Evolutionary conservation across 2,888 invertebrate species (phyloP).

Genomic region (Thymelicus lineola): DNA sequence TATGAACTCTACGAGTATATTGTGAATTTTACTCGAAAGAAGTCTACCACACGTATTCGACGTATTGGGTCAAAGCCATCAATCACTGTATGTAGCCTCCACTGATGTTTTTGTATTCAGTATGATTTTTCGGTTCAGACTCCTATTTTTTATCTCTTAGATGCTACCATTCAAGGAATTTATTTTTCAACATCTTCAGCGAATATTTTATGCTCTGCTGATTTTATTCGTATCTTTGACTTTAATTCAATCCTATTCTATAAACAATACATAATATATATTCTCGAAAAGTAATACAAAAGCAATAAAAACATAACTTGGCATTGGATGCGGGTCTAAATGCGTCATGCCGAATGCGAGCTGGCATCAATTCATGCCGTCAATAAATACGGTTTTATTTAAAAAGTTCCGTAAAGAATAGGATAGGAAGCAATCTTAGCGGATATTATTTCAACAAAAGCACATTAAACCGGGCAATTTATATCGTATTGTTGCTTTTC

Average conservation of each 20-base stretch:
- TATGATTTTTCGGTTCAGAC: no score
- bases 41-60: no score
- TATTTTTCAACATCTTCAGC: no score
- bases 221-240: background rate
- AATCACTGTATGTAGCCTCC: no score
- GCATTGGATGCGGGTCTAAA: constrained; percentile 27
- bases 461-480: constrained; percentile 53
- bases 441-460: constrained; percentile 51
- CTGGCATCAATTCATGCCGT: constrained; percentile 42
- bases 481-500: constrained; percentile 48
- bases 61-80: no score
- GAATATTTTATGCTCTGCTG: no score
- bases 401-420: constrained; percentile 44
- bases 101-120: no score
- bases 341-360: constrained; percentile 40
- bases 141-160: no score
- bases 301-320: constrained; percentile 34
- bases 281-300: constrained; percentile 20
- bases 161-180: no score
- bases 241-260: background rate
- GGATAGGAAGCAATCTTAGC: constrained; percentile 42
- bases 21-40: no score
- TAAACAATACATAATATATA: background rate
- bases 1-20: no score
- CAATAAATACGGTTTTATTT: constrained; percentile 47